A percentile compares a stretch with the other conserved stretches of the same genome.
Conservation (phyloP, 2,888 invertebrate genomes). For the Diabrotica balteata region DNA sequence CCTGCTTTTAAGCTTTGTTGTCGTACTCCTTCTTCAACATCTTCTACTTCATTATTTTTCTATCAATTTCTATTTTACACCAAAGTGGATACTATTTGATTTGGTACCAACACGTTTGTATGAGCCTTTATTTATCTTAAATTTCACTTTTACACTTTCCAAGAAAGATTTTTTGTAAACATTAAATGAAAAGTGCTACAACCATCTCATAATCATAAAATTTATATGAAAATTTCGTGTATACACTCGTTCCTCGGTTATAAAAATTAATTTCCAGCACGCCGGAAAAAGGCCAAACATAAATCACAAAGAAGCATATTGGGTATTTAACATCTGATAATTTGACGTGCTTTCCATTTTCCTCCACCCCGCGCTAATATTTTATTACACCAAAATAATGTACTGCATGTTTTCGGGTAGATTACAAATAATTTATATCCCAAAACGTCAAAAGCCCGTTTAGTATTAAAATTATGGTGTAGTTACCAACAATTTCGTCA, state of each 20-base stretch:
- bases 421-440: conserved; percentile 26
- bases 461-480: conserved; percentile 21
- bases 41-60: no score
- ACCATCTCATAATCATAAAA: not conserved
- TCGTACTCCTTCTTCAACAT: no score
- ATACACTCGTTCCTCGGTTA: not conserved
- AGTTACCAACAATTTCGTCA: conserved; percentile 14
- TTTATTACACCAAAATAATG: conserved; percentile 26
- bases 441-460: conserved; percentile 16
- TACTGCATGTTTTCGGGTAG: conserved; percentile 26
- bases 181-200: no score
- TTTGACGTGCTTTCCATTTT: conserved; percentile 1
- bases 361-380: conserved; percentile 16
- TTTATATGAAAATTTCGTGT: conserved; percentile 1
- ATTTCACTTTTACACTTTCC: no score
- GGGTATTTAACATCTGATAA: conserved; percentile 2
- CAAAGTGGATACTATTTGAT: no score
- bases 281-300: not conserved
- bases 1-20: no score
- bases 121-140: no score
- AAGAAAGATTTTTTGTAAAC: no score
- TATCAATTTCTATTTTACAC: no score
- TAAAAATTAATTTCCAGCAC: not conserved
- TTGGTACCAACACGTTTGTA: no score
- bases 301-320: conserved; percentile 3